Percentiles rank a stretch among this genome's conserved stretches.
Evolutionary conservation across 2,113 vertebrate species (phyloP).

Genomic region (Myrmecobius fasciatus): DNA sequence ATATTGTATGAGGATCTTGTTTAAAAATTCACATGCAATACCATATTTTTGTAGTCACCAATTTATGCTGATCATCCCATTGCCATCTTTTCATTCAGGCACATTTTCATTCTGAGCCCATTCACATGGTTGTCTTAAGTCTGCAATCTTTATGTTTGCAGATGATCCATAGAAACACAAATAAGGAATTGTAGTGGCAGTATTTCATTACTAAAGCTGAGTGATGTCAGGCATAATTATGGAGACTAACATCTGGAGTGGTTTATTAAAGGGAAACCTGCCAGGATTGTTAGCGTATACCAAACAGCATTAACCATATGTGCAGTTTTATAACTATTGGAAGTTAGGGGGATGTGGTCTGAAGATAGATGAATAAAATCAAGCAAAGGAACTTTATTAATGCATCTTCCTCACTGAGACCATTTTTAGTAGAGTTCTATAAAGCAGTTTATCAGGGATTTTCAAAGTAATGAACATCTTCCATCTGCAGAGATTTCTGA

Average conservation of each 20-base stretch:
- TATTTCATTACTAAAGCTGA: slow-evolving; percentile 86
- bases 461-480: slow-evolving; percentile 16
- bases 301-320: slow-evolving; percentile 80
- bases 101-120: slow-evolving; percentile 48
- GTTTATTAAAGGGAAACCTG: slow-evolving; percentile 84
- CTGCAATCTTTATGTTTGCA: slow-evolving; percentile 73
- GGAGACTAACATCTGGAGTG: slow-evolving; percentile 84
- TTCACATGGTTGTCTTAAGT: slow-evolving; percentile 52
- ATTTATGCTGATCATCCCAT: slow-evolving; percentile 43
- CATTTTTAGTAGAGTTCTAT: slow-evolving; percentile 35
- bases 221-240: slow-evolving; percentile 84
- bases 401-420: neutral
- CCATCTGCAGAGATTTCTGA: slow-evolving; percentile 8
- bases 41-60: slow-evolving; percentile 68
- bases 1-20: neutral
- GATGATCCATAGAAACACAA: slow-evolving; percentile 80
- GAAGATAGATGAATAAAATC: slow-evolving; percentile 67
- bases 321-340: slow-evolving; percentile 71
- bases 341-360: slow-evolving; percentile 61
- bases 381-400: slow-evolving; percentile 44
- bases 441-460: slow-evolving; percentile 53
- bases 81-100: slow-evolving; percentile 67
- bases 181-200: slow-evolving; percentile 78
- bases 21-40: slow-evolving; percentile 10
- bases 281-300: slow-evolving; percentile 81